phyloP scores from a whole-genome alignment of 2,888 invertebrate genomes.

The Drosophila sordidula region DNA sequence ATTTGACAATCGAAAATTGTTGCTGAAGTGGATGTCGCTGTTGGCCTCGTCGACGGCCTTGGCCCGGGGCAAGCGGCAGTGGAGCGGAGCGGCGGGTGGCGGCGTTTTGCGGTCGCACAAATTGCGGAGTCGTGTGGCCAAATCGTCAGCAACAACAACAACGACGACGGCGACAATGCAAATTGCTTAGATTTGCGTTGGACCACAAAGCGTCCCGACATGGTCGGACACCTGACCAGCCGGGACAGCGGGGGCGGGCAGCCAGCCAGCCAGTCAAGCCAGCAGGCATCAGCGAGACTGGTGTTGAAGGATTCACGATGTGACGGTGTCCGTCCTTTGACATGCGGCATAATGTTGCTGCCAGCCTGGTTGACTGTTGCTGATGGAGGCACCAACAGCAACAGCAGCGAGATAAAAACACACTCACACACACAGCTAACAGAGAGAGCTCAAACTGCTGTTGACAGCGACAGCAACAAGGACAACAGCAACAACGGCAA shows the following conservation, averaged over 20 bases:
- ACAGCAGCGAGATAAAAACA: constrained; percentile 30
- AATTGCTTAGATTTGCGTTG: constrained; percentile 76
- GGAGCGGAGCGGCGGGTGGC: constrained; percentile 19
- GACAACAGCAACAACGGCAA: constrained; percentile 48
- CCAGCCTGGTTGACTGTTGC: constrained; percentile 38
- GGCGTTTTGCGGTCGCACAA: constrained; percentile 65
- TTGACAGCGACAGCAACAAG: constrained; percentile 66
- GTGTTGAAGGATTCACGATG: constrained; percentile 85
- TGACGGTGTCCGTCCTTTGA: constrained; percentile 82
- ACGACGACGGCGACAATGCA: constrained; percentile 60
- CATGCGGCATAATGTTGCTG: constrained; percentile 74
- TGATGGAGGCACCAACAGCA: constrained; percentile 47
- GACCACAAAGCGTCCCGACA: constrained; percentile 67
- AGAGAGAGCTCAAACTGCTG: constrained; percentile 78
- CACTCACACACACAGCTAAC: constrained; percentile 2
- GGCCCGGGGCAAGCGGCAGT: constrained; percentile 24
- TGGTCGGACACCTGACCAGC: constrained; percentile 53
- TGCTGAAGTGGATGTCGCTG: constrained; percentile 8
- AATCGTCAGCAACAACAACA: constrained; percentile 48
- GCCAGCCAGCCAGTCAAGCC: constrained; percentile 13
- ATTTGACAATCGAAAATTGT: constrained; percentile 36
- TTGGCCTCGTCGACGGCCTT: constrained; percentile 31
- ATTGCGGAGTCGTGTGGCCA: constrained; percentile 55
- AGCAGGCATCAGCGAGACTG: constrained; percentile 46
- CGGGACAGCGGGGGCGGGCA: background rate